Evolutionary conservation across 2,797 vertebrate species (phyloP), one percentile per base, ranked within the genome.

Genomic region (Spondyliosoma cantharus): DNA sequence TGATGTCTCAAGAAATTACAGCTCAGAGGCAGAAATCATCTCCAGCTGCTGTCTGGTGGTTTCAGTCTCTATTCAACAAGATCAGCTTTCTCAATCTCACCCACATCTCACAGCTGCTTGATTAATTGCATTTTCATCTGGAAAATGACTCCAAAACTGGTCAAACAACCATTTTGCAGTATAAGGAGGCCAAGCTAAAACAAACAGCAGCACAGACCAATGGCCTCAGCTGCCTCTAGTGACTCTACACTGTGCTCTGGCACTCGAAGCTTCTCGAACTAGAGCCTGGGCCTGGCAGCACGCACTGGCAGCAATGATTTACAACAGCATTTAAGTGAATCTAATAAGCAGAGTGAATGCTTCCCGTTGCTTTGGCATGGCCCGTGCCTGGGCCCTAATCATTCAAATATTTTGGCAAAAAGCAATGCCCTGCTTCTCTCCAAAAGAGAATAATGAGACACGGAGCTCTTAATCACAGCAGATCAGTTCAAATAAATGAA

Each of bases 401-500:
- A 98, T 96, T 97, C 96, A 97, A 96, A 97, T 96, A 96, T 97
- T 97, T 97, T 98, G 97, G 97, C 97, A 97, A 90, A 92, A 94
- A 95, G 91, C 63, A 95, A 95, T 94, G 95, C 95, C 95, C 95
- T 86, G 85, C 91, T 94, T 89, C 88, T 91, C 90, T 93, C 89
- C 90, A 93, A 92, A 87, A 92, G 89, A 91, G 92, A 93, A 93
- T 92, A 94, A 94, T 94, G 91, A 94, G 92, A 94, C 91, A 96
- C 94, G 94, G 96, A 96, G 96, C 95, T 96, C 96, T 96, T 96
- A 97, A 97, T 97, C 96, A 97, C 96, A 95, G 95, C 94, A 96
- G 96, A 97, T 97, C 96, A 97, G 96, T 97, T 97, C 96, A 96
- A 97, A 97, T 97, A 97, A 98, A 97, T 97, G 96, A 97, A 96